Conservation (phyloP, 2,797 vertebrate species). For the Enteromius trimaculatus region DNA sequence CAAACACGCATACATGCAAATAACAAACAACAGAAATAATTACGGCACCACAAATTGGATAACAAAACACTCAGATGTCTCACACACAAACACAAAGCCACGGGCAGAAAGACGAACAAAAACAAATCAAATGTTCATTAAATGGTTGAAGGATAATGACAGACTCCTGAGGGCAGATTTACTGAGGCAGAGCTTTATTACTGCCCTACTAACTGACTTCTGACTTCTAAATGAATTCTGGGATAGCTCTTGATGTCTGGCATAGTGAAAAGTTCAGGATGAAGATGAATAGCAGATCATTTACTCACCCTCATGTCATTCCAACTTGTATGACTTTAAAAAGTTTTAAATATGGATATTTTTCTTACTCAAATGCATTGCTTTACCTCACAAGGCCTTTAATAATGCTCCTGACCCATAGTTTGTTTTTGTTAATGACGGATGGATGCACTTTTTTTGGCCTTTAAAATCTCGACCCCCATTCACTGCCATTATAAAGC, state of each 20-base stretch:
- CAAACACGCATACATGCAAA: neutral
- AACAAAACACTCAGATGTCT: neutral
- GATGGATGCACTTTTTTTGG: neutral
- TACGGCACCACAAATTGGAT: neutral
- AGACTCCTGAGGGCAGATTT: conserved; percentile 20
- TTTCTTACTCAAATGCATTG: neutral
- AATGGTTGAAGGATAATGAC: conserved; percentile 30
- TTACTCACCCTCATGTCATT: neutral
- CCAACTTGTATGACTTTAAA: neutral
- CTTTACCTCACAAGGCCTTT: neutral
- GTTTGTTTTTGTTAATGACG: neutral
- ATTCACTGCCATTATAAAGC: neutral
- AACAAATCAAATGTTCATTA: conserved; percentile 50
- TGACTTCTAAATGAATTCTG: conserved; percentile 4
- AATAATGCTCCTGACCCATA: neutral
- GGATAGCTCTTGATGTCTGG: neutral
- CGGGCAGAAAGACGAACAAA: conserved; percentile 25
- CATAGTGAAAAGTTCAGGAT: neutral
- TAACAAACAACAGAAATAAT: conserved; percentile 10
- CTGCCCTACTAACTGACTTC: conserved; percentile 1
- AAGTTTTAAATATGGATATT: neutral
- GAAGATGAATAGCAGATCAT: conserved; percentile 15
- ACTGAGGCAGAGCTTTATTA: neutral
- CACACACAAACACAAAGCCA: conserved; percentile 21
- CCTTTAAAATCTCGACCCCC: neutral